Evolutionary conservation across 2,888 invertebrate genomes (phyloP), one percentile per base, ranked within the genome.

Genomic region (Macrophya alboannulata): DNA sequence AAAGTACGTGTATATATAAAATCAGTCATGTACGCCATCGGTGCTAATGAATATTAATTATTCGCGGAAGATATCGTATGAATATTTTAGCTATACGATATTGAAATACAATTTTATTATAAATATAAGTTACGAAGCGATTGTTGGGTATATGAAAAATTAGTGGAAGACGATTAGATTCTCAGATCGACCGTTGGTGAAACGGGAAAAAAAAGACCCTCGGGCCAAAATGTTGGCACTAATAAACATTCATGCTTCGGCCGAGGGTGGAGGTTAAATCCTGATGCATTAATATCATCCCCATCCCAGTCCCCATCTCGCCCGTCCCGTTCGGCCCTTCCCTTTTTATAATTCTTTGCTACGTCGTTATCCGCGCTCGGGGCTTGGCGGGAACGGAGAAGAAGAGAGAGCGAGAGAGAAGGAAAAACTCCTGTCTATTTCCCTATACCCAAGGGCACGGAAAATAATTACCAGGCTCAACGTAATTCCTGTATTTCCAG

Each of bases 401-500:
- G 8, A 62, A 45, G 76, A 74, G 83, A 43, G 72, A 71, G 40
- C 40, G 85, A 59, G n/a, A 40, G 71, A 82, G 55, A 43, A 43
- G n/a, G 81, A 21, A 48, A 83, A 83, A 83, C 85, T 85, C 85
- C 85, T 85, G 84, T 85, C 85, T 85, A 85, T 85, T 85, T 85
- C 83, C 85, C 85, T 84, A 84, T 85, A 85, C 85, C 85, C 85
- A 85, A 83, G 85, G 85, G 85, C 84, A 85, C 72, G 85, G 48
- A 62, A 74, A 85, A 85, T 85, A 85, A 85, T 85, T 85, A 85
- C 85, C 85, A 59, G 84, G 84, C 84, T 85, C 83, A 84, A 83
- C 72, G 84, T 85, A 85, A 85, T 85, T 85, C 85, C 85, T 85
- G 83, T 83, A 83, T 72, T 85, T 81, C 81, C 85, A 77, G 85